Evolutionary conservation across 2,113 vertebrate genomes (phyloP).

Genomic region (Corythaeola cristata): DNA sequence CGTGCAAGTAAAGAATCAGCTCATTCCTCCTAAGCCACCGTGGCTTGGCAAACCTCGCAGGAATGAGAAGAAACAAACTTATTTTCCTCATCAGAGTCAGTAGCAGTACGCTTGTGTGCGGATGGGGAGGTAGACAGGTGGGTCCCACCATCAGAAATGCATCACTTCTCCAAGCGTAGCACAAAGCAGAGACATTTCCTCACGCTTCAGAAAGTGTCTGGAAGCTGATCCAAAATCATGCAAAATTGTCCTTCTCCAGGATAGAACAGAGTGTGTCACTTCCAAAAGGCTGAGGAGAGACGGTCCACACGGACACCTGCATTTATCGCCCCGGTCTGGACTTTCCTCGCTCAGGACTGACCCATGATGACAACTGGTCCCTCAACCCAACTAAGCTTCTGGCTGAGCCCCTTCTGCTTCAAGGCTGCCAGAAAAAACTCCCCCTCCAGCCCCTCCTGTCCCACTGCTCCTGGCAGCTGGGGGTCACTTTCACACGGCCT

Average conservation of each 20-base stretch:
- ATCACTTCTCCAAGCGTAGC: neutral
- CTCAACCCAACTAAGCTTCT: neutral
- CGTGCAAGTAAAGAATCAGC: neutral
- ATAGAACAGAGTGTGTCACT: neutral
- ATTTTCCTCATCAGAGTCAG: neutral
- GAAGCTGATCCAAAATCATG: neutral
- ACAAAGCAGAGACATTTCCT: neutral
- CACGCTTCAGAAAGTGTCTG: fast-evolving
- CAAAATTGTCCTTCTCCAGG: neutral
- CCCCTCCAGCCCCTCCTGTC: neutral
- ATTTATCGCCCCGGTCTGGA: fast-evolving
- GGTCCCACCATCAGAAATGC: fast-evolving
- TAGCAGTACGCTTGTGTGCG: fast-evolving
- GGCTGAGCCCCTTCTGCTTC: neutral
- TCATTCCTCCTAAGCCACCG: neutral
- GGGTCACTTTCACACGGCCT: constrained; percentile 46
- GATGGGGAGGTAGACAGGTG: neutral
- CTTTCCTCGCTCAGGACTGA: fast-evolving
- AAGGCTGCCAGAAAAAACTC: neutral
- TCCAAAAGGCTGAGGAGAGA: neutral
- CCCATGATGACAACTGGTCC: fast-evolving
- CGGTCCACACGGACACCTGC: neutral
- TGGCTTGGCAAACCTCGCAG: neutral
- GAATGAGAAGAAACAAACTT: neutral
- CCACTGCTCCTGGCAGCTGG: neutral